Conservation (phyloP, 2,797 vertebrate genomes). For the Aldrovandia affinis region DNA sequence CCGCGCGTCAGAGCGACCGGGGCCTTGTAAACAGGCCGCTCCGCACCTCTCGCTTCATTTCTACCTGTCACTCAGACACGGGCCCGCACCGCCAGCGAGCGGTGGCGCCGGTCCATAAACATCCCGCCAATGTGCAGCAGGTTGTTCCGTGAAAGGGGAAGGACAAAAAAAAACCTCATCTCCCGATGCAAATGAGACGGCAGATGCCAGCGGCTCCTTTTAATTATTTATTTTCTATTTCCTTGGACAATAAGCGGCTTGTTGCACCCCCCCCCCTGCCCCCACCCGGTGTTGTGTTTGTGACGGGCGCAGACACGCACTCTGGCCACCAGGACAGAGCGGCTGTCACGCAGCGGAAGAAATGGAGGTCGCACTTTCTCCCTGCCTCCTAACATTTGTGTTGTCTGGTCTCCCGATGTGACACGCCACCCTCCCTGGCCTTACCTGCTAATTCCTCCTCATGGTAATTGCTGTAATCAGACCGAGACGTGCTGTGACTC, state of each 20-base stretch:
- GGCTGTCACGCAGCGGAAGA: not conserved
- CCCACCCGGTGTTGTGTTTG: too few relatives aligned
- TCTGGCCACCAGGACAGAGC: not conserved
- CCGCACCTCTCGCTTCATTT: not conserved
- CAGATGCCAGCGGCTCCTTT: not conserved
- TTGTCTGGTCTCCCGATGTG: not conserved
- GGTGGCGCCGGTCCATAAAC: too few relatives aligned
- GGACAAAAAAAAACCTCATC: not conserved
- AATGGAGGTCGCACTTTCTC: not conserved
- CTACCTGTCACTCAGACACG: not conserved
- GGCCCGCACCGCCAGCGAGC: too few relatives aligned
- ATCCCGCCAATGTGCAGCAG: not conserved
- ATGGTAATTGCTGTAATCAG: not conserved
- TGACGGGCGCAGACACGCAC: too few relatives aligned
- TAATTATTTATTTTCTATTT: not conserved
- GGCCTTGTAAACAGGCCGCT: not conserved
- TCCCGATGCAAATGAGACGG: not conserved
- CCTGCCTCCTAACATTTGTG: not conserved
- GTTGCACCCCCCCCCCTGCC: not conserved
- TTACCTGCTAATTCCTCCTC: not conserved
- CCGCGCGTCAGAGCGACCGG: not conserved
- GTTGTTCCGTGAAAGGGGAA: not conserved
- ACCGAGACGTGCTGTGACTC: not conserved
- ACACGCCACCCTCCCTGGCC: not conserved
- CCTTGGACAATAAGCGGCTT: not conserved